Conservation (phyloP, 2,797 vertebrate genomes). For the Remorina albescens region DNA sequence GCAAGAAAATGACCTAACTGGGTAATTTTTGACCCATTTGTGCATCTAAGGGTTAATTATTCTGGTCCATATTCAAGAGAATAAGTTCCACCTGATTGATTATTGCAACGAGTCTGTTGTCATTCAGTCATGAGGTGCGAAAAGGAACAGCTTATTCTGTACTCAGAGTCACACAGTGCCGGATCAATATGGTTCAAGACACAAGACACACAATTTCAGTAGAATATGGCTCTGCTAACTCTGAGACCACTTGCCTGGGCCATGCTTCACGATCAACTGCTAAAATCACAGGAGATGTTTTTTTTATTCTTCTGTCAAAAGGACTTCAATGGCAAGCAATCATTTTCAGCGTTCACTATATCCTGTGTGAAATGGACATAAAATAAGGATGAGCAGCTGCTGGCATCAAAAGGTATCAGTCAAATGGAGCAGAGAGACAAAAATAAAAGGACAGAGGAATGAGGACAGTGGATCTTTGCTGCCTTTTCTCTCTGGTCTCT, state of each 20-base stretch:
- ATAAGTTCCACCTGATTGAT: slow-evolving; percentile 29
- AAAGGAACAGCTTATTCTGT: slow-evolving; percentile 52
- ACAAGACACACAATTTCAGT: too few species aligned
- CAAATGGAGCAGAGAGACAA: slow-evolving; percentile 62
- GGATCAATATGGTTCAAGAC: slow-evolving; percentile 49
- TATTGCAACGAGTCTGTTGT: slow-evolving; percentile 43
- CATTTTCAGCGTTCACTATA: slow-evolving; percentile 32
- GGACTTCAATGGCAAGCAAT: slow-evolving; percentile 31
- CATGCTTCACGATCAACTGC: slow-evolving; percentile 37
- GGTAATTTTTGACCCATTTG: too few species aligned
- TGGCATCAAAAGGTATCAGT: slow-evolving; percentile 70
- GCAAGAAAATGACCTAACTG: too few species aligned
- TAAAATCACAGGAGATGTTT: slow-evolving; percentile 49
- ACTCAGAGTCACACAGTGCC: slow-evolving; percentile 50
- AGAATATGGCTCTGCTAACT: slow-evolving; percentile 24
- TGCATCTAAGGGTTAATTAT: too few species aligned
- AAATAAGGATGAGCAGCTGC: slow-evolving; percentile 72
- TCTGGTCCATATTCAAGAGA: slow-evolving; percentile 13
- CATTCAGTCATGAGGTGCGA: slow-evolving; percentile 45
- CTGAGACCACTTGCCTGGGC: slow-evolving; percentile 4
- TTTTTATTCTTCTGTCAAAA: slow-evolving; percentile 38
- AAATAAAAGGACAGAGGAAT: slow-evolving; percentile 58
- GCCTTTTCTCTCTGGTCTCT: slow-evolving; percentile 69
- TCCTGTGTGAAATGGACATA: slow-evolving; percentile 59
- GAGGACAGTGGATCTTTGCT: slow-evolving; percentile 59